Evolutionary conservation across 30 jellyfish, hydroid and myxozoan genomes (phyloP), one percentile per base, ranked within the genome.

Genomic region (Aurelia aurita complex sp. Pacific): DNA sequence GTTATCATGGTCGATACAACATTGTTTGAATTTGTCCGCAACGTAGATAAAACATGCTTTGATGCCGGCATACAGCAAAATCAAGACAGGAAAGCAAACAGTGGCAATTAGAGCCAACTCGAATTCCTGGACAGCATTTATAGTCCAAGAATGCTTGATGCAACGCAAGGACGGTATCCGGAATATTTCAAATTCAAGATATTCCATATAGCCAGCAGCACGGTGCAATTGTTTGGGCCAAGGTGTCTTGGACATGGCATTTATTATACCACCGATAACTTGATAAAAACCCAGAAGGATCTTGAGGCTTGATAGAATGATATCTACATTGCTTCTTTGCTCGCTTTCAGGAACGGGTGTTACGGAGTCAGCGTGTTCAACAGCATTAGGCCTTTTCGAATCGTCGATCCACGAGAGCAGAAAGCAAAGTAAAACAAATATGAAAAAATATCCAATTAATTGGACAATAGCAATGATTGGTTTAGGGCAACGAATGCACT

Each of bases 131-230:
- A 85, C 57, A 5, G 77, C 38, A n/a, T 75, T 73, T 36, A 85
- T 51, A 2, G 42, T 76, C 83, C 80, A 74, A 14, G 76, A 69
- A 3, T 86, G 85, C 32, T 74, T 64, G 5, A 85, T 65, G 69
- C 94, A 85, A 36, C 88, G 76, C 77, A 85, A 61, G 13, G 94
- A 74, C 10, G 88, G 88, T 33, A 85, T 66, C 16, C 77, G 46
- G 68, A 85, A 43, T 12, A 85, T 76, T 75, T 76, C 73, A 33
- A 85, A n/a, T 67, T 85, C 82, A 63, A 85, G 54, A 40, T 73
- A 76, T 10, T 66, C 80, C 35, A 74, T 43, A 15, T 17, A 10
- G 13, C 51, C 43, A 17, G 62, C 68, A 8, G 86, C 57, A 10
- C 18, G n/a, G 14, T 17, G 15, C 69, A 85, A 1, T n/a, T 64